Conservation (phyloP, 2,113 vertebrate genomes). For the Felis chaus region DNA sequence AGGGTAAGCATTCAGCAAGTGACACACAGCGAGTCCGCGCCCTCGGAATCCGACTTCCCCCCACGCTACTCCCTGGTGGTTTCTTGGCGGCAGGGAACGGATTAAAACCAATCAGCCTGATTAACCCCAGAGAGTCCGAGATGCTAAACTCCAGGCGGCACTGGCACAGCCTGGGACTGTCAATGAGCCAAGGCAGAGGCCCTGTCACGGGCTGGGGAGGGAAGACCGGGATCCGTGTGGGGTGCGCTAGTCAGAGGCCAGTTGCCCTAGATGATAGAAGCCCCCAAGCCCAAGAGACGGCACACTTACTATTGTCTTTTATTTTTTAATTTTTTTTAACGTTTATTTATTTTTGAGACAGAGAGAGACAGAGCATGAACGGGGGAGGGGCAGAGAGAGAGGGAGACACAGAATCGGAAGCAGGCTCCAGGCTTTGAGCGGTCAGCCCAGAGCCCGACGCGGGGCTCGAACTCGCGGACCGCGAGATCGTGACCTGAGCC, state of each 20-base stretch:
- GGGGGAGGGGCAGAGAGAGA: too few species aligned
- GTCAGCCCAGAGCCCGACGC: too few species aligned
- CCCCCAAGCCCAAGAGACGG: fast-evolving
- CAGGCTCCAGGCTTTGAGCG: too few species aligned
- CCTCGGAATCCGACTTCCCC: not conserved
- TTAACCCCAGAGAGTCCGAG: not conserved
- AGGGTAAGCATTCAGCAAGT: fast-evolving
- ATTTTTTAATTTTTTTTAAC: too few species aligned
- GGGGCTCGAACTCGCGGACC: too few species aligned
- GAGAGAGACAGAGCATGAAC: too few species aligned
- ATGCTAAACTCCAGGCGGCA: fast-evolving
- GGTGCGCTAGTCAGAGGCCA: not conserved
- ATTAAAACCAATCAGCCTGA: not conserved
- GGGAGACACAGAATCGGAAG: too few species aligned
- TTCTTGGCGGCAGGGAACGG: not conserved
- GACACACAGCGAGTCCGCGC: not conserved
- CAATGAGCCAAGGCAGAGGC: not conserved
- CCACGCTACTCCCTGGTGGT: not conserved
- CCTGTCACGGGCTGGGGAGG: fast-evolving
- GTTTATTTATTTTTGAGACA: too few species aligned
- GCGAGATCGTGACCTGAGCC: too few species aligned
- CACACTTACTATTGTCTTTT: not conserved
- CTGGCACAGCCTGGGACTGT: not conserved
- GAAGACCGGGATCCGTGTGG: not conserved
- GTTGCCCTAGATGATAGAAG: not conserved